Percentiles rank a stretch among this genome's conserved stretches.
Evolutionary conservation across 2,888 invertebrate species (phyloP).

Genomic region (Corbicula japonica): DNA sequence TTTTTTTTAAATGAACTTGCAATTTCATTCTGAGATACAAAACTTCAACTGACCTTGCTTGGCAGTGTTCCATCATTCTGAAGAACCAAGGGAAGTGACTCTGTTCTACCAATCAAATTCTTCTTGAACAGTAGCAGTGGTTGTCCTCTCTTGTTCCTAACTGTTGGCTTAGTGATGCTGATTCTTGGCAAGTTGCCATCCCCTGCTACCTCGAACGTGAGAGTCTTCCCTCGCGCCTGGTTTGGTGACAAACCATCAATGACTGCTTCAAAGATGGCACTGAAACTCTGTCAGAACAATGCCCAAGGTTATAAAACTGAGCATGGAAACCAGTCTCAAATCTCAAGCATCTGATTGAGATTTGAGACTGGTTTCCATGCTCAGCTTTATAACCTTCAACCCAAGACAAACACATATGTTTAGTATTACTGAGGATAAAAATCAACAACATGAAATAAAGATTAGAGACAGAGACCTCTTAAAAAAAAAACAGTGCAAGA

Average conservation of each 20-base stretch:
- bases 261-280: constrained; percentile 84
- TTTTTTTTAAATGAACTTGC: too few species aligned
- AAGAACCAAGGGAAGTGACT: constrained; percentile 83
- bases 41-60: constrained; percentile 84
- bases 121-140: constrained; percentile 85
- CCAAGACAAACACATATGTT: too few species aligned
- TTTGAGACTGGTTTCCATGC: too few species aligned
- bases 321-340: too few species aligned
- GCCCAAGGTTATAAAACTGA: too few species aligned
- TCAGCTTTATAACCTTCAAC: too few species aligned
- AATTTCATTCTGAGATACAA: too few species aligned
- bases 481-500: too few species aligned
- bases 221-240: constrained; percentile 82
- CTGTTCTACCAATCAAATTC: constrained; percentile 81
- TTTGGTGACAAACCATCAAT: constrained; percentile 82
- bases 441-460: too few species aligned
- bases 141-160: constrained; percentile 86
- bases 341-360: too few species aligned
- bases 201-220: constrained; percentile 85
- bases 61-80: constrained; percentile 86
- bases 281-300: constrained; percentile 79
- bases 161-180: constrained; percentile 82
- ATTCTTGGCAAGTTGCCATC: constrained; percentile 86
- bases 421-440: too few species aligned
- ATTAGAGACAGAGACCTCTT: too few species aligned